These are phyloP conservation scores for Piaya cayana DNA, from an alignment of 2,113 vertebrate genomes.

Conservation along the genomic window DNA sequence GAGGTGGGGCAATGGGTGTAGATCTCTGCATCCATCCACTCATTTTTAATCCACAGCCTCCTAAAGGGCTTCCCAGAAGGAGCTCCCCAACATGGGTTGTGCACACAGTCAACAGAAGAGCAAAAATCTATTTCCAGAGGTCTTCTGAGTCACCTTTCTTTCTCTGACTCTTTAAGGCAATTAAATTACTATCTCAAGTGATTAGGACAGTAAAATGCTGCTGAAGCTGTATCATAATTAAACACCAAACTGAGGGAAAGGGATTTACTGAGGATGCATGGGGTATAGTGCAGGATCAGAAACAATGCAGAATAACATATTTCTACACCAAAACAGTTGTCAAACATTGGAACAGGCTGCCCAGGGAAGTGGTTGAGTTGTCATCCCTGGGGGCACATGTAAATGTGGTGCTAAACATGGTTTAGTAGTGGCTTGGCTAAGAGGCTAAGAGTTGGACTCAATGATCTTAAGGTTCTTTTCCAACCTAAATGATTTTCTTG, in stretches of 20 bases:
- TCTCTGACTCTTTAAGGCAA: not conserved
- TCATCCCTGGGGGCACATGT: too few species aligned
- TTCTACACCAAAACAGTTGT: too few species aligned
- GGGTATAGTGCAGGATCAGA: not conserved
- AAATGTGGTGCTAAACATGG: too few species aligned
- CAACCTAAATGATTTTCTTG: too few species aligned
- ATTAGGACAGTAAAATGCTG: not conserved
- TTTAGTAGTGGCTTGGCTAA: too few species aligned
- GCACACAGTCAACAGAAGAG: not conserved
- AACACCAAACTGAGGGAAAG: not conserved
- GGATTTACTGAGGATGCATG: not conserved
- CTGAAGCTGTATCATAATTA: not conserved
- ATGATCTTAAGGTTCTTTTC: too few species aligned
- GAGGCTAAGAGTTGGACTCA: too few species aligned
- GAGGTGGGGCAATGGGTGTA: not conserved
- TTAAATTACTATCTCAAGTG: conserved; percentile 12
- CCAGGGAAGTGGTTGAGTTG: too few species aligned
- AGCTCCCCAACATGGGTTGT: not conserved
- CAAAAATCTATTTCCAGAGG: not conserved
- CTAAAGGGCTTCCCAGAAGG: not conserved
- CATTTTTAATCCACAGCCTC: not conserved
- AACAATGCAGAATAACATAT: not conserved
- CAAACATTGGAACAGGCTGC: too few species aligned
- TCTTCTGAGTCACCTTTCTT: not conserved
- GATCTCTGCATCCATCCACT: not conserved